These are phyloP conservation scores for Dipodomys merriami DNA, from an alignment of 2,113 vertebrate species.

Conservation along the genomic window DNA sequence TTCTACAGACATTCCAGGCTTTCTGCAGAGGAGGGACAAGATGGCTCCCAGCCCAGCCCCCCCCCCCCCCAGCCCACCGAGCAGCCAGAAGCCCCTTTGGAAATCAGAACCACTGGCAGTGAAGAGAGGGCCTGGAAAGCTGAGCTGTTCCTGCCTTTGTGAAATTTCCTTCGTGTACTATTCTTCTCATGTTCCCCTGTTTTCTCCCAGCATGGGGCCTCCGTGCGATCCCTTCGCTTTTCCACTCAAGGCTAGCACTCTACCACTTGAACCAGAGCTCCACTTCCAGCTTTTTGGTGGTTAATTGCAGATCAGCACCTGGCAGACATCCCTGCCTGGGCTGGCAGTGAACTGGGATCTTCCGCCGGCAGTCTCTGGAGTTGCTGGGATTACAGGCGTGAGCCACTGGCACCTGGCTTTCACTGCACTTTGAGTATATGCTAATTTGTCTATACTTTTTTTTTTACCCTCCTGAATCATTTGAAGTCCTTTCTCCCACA, in stretches of 20 bases:
- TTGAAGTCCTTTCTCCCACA: background rate
- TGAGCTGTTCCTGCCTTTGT: fast-evolving
- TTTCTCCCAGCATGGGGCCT: too few species aligned
- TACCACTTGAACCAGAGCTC: too few species aligned
- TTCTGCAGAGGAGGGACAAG: fast-evolving
- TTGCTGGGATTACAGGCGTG: too few species aligned
- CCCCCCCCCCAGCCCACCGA: background rate
- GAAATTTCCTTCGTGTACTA: background rate
- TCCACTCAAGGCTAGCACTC: too few species aligned
- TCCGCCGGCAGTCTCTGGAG: too few species aligned
- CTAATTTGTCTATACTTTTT: background rate
- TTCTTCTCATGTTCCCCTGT: background rate
- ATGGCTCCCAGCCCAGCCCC: background rate
- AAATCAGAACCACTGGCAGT: fast-evolving
- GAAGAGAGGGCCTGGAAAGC: background rate
- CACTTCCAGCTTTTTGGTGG: too few species aligned
- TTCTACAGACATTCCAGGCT: background rate
- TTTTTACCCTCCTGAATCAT: background rate
- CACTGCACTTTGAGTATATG: background rate
- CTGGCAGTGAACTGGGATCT: too few species aligned
- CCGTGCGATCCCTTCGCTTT: too few species aligned
- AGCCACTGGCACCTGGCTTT: too few species aligned
- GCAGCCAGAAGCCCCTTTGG: background rate
- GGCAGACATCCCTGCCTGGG: too few species aligned
- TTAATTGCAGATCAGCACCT: too few species aligned